Evolutionary conservation across 1,140 invertebrate genomes (phyloP), one percentile per base, ranked within the genome.

Genomic region (Drosophila rufa): DNA sequence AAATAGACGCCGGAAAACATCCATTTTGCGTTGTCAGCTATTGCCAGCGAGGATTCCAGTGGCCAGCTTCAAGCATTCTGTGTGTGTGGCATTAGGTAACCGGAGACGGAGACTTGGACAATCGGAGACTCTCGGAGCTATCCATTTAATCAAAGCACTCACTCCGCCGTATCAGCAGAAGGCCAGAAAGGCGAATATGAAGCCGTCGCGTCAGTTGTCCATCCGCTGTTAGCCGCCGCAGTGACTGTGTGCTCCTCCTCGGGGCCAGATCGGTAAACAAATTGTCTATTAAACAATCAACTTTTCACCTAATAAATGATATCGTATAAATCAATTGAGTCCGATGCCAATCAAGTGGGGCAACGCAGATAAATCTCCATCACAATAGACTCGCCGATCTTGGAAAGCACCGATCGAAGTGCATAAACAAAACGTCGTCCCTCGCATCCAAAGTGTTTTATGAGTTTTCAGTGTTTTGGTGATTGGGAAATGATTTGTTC

Each of bases 281-380:
- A 89, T 83, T 89, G 84, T 84, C 80, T 77, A 80, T 84, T 76
- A 75, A 70, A 67, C 75, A 70, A 73, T 85, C 66, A 68, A 61
- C 80, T 64, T 86, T 75, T 74, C 59, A 80, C 83, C 85, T 84
- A 87, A 87, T 89, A 89, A 87, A 87, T 89, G 84, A 90, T 80
- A 84, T 51, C 80, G 48, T 71, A 90, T 87, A 87, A 87, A 90
- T 87, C 84, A 87, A 87, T 87, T 87, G 84, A 87, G 80, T 89
- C 46, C 45, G 75, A 87, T 84, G 84, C 85, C 84, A 87, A 90
- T 89, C 84, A 87, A 87, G 57, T 87, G 77, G 83, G 48, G 80
- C 84, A 89, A 80, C 77, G 61, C 58, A 78, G 73, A 90, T 87
- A 87, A 80, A 89, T 87, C 84, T 89, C 75, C 53, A 68, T 65